Conservation (phyloP, 1,140 invertebrate species). For the Cotesia chilonis region DNA sequence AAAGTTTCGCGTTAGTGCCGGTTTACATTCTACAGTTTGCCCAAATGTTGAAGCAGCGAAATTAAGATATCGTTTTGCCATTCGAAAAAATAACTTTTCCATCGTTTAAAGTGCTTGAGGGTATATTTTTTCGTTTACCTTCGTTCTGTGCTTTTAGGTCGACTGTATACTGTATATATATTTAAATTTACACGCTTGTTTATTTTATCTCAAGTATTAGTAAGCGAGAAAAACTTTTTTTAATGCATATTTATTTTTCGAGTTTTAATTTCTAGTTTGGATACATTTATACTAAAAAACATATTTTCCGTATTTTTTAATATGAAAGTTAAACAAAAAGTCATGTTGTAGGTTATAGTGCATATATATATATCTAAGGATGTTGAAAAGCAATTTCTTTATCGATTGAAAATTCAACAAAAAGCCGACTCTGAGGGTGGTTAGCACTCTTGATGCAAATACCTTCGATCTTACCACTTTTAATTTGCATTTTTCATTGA, state of each 20-base stretch:
- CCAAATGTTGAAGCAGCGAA: slow-evolving; percentile 47
- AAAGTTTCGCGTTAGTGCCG: slow-evolving; percentile 49
- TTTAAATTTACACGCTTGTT: background rate
- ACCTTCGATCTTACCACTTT: slow-evolving; percentile 4
- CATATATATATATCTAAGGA: background rate
- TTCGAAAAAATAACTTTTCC: slow-evolving; percentile 53
- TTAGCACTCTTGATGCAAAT: slow-evolving; percentile 26
- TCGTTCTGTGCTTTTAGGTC: slow-evolving; percentile 9
- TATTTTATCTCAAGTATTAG: background rate
- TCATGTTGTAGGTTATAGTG: background rate
- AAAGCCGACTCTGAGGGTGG: background rate
- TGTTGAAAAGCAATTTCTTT: background rate
- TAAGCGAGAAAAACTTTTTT: too few species aligned
- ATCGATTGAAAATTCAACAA: background rate
- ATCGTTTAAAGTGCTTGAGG: slow-evolving; percentile 29
- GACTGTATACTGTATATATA: background rate
- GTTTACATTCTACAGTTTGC: background rate
- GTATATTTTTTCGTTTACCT: slow-evolving; percentile 35
- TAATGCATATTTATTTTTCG: too few species aligned
- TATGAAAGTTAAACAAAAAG: too few species aligned
- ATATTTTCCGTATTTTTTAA: too few species aligned
- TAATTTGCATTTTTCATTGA: slow-evolving; percentile 38
- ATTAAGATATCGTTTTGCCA: slow-evolving; percentile 57
- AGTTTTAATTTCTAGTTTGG: background rate
- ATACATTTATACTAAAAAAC: background rate